Evolutionary conservation across 2,888 invertebrate genomes (phyloP).

Genomic region (Rhagium mordax): DNA sequence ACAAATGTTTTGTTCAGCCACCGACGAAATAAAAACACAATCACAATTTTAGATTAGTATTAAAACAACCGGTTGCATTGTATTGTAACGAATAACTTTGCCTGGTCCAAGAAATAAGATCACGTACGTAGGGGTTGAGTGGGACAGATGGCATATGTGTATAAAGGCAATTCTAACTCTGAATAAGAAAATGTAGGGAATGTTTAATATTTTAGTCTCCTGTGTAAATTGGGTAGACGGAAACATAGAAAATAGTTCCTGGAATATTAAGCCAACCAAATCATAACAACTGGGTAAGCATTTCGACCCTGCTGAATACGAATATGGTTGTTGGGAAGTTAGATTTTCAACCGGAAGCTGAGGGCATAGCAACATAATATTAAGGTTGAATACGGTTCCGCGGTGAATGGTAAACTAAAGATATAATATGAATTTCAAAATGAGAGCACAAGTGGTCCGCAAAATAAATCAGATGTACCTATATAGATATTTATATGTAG

Average conservation of each 20-base stretch:
- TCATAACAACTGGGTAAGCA: constrained; percentile 21
- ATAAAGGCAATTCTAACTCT: no score
- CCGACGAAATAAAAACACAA: no score
- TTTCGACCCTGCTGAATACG: constrained; percentile 8
- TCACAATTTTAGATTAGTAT: no score
- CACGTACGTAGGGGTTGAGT: no score
- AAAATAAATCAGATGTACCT: no score
- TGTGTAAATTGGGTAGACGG: neutral
- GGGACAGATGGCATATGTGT: no score
- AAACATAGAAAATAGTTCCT: constrained; percentile 14
- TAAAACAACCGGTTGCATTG: no score
- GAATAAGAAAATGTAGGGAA: neutral
- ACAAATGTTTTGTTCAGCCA: no score
- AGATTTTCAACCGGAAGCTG: constrained; percentile 15
- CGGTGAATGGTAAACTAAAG: neutral
- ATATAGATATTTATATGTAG: no score
- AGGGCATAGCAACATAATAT: neutral
- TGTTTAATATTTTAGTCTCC: neutral
- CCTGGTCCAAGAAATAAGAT: no score
- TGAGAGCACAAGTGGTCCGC: neutral
- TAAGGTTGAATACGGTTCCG: neutral
- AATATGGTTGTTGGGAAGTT: constrained; percentile 1
- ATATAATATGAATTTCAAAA: neutral
- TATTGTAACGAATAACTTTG: no score
- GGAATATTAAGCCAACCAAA: constrained; percentile 7